Conservation (phyloP, 2,113 vertebrate genomes). For the Bagarius yarrelli region DNA sequence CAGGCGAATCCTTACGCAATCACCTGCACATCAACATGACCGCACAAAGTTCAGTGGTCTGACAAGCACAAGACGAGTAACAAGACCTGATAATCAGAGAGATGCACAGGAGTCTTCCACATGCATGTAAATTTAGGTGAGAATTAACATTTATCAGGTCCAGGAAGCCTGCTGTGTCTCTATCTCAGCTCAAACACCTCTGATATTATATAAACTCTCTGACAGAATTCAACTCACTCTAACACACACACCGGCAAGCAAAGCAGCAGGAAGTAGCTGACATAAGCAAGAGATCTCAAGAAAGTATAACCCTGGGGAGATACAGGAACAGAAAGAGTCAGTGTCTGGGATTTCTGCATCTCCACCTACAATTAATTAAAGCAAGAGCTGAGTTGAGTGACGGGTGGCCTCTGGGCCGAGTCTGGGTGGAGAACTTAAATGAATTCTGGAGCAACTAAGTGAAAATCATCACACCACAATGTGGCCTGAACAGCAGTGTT, state of each 20-base stretch:
- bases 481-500: constrained; percentile 19
- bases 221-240: constrained; percentile 5
- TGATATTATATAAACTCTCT: constrained; percentile 9
- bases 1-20: background rate
- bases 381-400: constrained; percentile 52
- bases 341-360: constrained; percentile 35
- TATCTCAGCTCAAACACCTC: constrained; percentile 7
- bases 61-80: constrained; percentile 16
- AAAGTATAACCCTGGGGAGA: constrained; percentile 37
- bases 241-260: constrained; percentile 19
- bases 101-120: background rate
- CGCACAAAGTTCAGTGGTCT: constrained; percentile 2
- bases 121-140: constrained; percentile 1
- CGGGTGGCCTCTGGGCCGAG: constrained; percentile 53
- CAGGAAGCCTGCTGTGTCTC: background rate
- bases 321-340: constrained; percentile 32
- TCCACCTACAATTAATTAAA: constrained; percentile 57
- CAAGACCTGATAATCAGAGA: constrained; percentile 18
- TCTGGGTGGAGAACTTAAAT: constrained; percentile 41
- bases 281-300: constrained; percentile 35
- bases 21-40: background rate
- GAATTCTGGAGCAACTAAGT: constrained; percentile 51
- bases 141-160: constrained; percentile 5
- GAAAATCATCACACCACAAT: constrained; percentile 34
- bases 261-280: constrained; percentile 46